Base-by-base conservation (phyloP, 2,888 invertebrate genomes). In the Dasysyrphus tricinctus region DNA sequence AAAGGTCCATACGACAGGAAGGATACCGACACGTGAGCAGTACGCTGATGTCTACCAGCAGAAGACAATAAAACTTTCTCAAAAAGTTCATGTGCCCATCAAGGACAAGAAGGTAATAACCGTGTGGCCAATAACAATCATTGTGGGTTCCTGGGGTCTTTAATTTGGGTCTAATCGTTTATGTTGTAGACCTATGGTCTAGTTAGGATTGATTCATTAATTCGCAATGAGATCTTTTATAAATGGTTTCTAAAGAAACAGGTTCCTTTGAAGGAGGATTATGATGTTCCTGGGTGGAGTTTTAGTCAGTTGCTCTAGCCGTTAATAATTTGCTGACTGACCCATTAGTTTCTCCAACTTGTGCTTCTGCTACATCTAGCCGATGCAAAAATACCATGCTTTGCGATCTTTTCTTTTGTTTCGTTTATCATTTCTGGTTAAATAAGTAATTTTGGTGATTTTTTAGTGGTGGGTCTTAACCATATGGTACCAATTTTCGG, bases 11-110 rank as follows among this genome's bases (percentile, higher is more conserved):
- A 92, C 94, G 1, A 93, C 94, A 39, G 96, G 96, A 2, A 94
- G 96, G 88, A 93, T 94, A 61, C 95, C 96, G 11, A 92, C 94
- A 34, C 94, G 94, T 88, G 96, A 96, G 89, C 93, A 91, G 92
- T 96, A 96, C 91, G 94, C 96, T 77, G 96, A 96, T 92, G 96
- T 96, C 72, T 96, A 95, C 92, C 94, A 95, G 90, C 97, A 92
- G 88, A 91, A 92, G 29, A 91, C 92, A 81, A 92, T 92, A 65
- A 91, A 91, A 88, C 88, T 92, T 74, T 90, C 92, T 81, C 92
- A 92, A 77, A 92, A 92, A 89, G 92, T 92, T 56, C 92, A 92
- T 88, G 92, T 92, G 79, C 92, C 92, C 77, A 91, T 92, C 39
- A 92, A 97, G 89, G 92, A 92, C 88, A 92, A 92, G 77, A 92